Evolutionary conservation across 2,797 vertebrate genomes (phyloP).

Genomic region (Alouatta caraya): DNA sequence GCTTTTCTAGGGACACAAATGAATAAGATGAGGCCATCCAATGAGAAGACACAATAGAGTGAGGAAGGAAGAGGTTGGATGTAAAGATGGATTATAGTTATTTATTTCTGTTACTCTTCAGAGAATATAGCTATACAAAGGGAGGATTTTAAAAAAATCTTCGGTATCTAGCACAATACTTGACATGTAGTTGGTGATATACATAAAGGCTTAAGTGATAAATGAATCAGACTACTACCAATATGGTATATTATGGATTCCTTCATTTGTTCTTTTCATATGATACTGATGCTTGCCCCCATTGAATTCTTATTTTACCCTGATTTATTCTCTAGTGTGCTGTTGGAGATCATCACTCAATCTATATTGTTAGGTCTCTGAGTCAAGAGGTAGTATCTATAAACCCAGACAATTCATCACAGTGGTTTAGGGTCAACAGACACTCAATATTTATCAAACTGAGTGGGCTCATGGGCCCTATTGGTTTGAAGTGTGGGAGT

Average conservation of each 20-base stretch:
- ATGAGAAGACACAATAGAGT: background rate
- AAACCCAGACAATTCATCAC: background rate
- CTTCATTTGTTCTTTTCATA: background rate
- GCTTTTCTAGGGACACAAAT: background rate
- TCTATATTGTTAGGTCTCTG: background rate
- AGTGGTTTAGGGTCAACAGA: background rate
- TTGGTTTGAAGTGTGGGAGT: background rate
- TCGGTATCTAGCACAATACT: background rate
- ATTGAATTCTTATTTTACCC: background rate
- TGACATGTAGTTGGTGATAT: background rate
- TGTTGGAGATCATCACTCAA: background rate
- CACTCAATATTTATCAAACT: background rate
- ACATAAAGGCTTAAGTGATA: background rate
- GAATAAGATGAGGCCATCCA: background rate
- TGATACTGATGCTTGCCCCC: background rate
- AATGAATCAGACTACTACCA: background rate
- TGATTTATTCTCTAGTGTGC: background rate
- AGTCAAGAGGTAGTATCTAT: background rate
- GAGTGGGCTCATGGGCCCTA: background rate
- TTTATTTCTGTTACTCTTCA: background rate
- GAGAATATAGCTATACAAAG: background rate
- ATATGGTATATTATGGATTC: background rate
- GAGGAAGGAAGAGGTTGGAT: background rate
- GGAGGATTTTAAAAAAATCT: background rate
- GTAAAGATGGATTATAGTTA: background rate